phyloP scores from a whole-genome alignment of 2,113 vertebrate genomes.

The Cyanistes caeruleus region DNA sequence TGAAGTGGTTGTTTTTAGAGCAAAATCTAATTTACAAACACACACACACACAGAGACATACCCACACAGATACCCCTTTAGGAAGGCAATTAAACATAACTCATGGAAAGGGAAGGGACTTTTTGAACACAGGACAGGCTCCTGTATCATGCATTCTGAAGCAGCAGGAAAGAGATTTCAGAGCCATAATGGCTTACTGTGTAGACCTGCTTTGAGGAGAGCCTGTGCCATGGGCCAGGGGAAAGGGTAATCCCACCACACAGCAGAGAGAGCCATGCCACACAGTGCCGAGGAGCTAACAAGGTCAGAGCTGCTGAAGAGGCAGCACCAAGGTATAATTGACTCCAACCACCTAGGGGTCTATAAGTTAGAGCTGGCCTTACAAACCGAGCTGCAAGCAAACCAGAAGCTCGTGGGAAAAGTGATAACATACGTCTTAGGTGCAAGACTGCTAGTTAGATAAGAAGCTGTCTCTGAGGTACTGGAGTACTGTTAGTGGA shows the following conservation, averaged over 20 bases:
- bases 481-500: not conserved
- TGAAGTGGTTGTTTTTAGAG: not conserved
- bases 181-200: not conserved
- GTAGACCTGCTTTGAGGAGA: not conserved
- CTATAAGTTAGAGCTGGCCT: not conserved
- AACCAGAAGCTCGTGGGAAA: not conserved
- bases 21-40: not conserved
- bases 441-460: not conserved
- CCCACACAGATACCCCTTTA: rapidly evolving
- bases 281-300: not conserved
- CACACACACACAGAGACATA: rapidly evolving
- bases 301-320: not conserved
- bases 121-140: too few species aligned
- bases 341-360: not conserved
- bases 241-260: too few species aligned
- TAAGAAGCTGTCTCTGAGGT: not conserved
- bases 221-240: not conserved
- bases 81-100: not conserved
- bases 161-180: not conserved
- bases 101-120: not conserved
- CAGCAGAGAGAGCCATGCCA: not conserved
- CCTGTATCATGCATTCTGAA: not conserved
- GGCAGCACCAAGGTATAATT: not conserved
- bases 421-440: not conserved
- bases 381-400: not conserved